Percentiles rank a stretch among this genome's conserved stretches.
phyloP scores from a whole-genome alignment of 2,888 invertebrate species.

The Caenorhabditis virilis region DNA sequence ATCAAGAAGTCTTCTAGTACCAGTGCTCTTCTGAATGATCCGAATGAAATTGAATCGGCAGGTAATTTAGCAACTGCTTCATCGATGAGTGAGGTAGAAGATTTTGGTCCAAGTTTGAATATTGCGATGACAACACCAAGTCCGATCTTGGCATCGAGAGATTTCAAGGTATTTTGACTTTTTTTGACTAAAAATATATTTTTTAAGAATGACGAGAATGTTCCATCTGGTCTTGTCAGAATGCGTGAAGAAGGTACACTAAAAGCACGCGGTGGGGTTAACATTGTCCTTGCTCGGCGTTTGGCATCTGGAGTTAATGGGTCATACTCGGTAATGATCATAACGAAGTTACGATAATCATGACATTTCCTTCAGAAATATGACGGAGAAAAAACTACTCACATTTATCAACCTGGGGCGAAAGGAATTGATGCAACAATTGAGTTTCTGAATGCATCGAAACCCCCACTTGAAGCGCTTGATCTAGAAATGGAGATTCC shows the following conservation, averaged over 20 bases:
- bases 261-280: constrained; percentile 43
- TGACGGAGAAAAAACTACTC: constrained; percentile 41
- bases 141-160: constrained; percentile 10
- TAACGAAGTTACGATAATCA: not conserved
- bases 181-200: no score
- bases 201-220: constrained; percentile 1
- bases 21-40: constrained; percentile 29
- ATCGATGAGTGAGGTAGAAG: constrained; percentile 38
- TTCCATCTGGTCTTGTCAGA: constrained; percentile 39
- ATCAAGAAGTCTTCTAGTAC: constrained; percentile 42
- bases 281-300: constrained; percentile 26
- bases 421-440: no score
- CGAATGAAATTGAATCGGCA: constrained; percentile 7
- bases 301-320: constrained; percentile 38
- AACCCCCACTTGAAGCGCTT: not conserved
- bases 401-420: constrained; percentile 37
- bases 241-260: constrained; percentile 34
- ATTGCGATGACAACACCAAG: constrained; percentile 22
- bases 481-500: constrained; percentile 10
- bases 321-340: constrained; percentile 29
- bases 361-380: constrained; percentile 34
- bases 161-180: constrained; percentile 22
- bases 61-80: constrained; percentile 9
- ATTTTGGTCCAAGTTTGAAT: constrained; percentile 31
- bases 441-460: constrained; percentile 19